Evolutionary conservation across 2,888 invertebrate genomes (phyloP), one percentile per base, ranked within the genome.

Genomic region (Lasioglossum zephyrum): DNA sequence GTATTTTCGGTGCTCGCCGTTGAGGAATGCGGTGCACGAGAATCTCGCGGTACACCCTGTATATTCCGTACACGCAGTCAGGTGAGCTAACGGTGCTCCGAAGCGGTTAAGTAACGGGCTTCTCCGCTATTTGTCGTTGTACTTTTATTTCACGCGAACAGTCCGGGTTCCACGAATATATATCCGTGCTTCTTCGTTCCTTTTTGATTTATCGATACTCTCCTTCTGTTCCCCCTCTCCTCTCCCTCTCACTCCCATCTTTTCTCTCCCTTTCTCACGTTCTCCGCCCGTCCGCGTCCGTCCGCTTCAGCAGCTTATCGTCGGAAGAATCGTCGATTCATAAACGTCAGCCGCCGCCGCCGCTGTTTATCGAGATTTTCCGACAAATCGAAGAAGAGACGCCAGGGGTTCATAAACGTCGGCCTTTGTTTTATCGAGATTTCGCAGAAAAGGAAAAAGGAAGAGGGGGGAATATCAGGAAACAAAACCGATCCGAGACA

Each of bases 71-170:
- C 94, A 93, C 93, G 94, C 90, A 88, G 93, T 92, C 94, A 94
- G 95, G 94, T 95, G 94, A 95, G 93, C 92, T 95, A 95, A 95
- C 95, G 95, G 95, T 94, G 93, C 93, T 93, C 92, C 83, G 89
- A 86, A 92, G 93, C 94, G 95, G 95, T 95, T 94, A 94, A 95
- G 93, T 95, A 95, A 95, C 95, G 95, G 95, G 89, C 92, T 92
- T 80, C 87, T 83, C 80, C 88, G 78, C 87, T 91, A 92, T 92
- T 91, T 91, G 89, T 91, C 88, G 82, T 82, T 79, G 89, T 92
- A 90, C 91, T 92, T 93, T 93, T 91, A 91, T 92, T 91, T 91
- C 90, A 87, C 88, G 86, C 88, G 76, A 82, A 79, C 84, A 31
- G 72, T 82, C 75, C 81, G 39, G 75, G 73, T 77, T 87, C 74